phyloP scores from a whole-genome alignment of 2,797 vertebrate species.

The Neosilurus hyrtlii region DNA sequence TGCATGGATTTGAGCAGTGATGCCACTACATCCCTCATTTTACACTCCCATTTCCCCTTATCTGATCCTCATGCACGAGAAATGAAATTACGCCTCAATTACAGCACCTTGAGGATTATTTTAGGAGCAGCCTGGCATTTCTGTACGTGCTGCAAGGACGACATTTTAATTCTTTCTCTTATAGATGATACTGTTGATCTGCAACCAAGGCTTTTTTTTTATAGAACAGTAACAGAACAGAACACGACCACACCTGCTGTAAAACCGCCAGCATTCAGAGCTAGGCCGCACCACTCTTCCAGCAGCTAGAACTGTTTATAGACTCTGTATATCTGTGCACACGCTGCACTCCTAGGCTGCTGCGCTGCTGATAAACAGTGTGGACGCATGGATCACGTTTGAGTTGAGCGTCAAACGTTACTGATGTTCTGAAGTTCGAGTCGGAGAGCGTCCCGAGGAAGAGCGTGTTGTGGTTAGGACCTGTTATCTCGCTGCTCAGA shows the following conservation, averaged over 20 bases:
- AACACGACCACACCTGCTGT: constrained; percentile 24
- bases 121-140: background rate
- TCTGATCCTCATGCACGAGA: background rate
- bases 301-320: background rate
- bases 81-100: background rate
- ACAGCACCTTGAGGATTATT: background rate
- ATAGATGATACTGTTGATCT: background rate
- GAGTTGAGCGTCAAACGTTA: too few species aligned
- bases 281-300: background rate
- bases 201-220: constrained; percentile 8
- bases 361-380: too few species aligned
- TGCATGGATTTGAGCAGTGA: constrained; percentile 52
- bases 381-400: too few species aligned
- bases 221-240: background rate
- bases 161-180: background rate
- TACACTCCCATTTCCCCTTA: background rate
- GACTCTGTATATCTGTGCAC: background rate
- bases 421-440: background rate
- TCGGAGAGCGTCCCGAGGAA: background rate
- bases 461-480: background rate
- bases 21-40: constrained; percentile 30
- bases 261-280: background rate
- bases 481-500: background rate
- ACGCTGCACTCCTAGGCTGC: too few species aligned
- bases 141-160: background rate